Evolutionary conservation across 2,113 vertebrate species (phyloP), one percentile per base, ranked within the genome.

Genomic region (Macrotus californicus): DNA sequence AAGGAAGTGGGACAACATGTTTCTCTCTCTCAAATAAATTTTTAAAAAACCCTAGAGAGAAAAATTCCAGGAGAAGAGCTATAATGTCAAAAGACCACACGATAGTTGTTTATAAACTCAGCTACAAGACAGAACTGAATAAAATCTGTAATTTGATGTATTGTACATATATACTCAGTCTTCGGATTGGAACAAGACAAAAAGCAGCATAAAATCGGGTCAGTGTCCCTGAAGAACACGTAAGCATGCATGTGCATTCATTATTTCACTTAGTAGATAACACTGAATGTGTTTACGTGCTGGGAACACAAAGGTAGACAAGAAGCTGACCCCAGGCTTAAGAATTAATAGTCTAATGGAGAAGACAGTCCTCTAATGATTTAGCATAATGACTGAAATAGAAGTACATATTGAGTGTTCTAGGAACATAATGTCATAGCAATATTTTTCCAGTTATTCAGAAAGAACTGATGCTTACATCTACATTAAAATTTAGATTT

Each of bases 391-490:
- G 86, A 14, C 29, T 59, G 16, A 88, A 72, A 43, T 0, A 64
- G 6, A 93, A 83, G 46, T 29, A 86, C 0, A 13, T n/a, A 54
- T 46, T 31, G 84, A 84, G 26, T 46, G 48, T 12, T 73, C n/a
- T 4, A 36, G 36, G 46, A 92, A 75, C 10, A 84, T 50, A 48
- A 56, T 31, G 8, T 16, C 31, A 50, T 1, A 77, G 26, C 31
- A 80, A 31, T 34, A 59, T 70, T 80, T 84, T 86, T 34, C 41
- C 39, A 95, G 34, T 87, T 81, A 91, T 66, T 95, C 85, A 81
- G 54, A 56, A 92, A 95, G 12, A 92, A 87, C 0, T 61, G 36
- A 93, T 67, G 14, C 36, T 83, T 95, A 0, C 34, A 43, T 41
- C 29, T 46, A 83, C 2, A 90, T 39, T 50, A 93, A 91, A 85